A percentile compares a stretch with the other conserved stretches of the same genome.
These are phyloP conservation scores for Pseudomyrmex dendroicus DNA, from an alignment of 1,140 invertebrate species.

Conservation along the genomic window DNA sequence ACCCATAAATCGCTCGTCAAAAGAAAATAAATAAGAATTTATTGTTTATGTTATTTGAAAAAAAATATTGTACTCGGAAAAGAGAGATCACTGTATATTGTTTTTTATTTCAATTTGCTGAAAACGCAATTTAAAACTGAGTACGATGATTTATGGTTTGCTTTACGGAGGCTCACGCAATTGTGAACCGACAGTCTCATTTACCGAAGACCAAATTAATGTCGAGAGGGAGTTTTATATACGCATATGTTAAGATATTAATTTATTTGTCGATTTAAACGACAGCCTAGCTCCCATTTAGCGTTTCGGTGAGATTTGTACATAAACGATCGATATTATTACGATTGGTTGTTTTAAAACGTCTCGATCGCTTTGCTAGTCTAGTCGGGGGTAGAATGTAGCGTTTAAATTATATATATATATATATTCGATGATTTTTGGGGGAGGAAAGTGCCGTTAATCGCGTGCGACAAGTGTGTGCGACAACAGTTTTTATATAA, in stretches of 20 bases:
- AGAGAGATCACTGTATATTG: neutral
- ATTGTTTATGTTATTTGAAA: neutral
- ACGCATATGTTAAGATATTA: conserved; percentile 65
- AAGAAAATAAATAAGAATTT: neutral
- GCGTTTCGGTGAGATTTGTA: conserved; percentile 55
- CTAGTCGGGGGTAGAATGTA: conserved; percentile 76
- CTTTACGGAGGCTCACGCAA: neutral
- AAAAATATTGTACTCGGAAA: neutral
- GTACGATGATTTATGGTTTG: conserved; percentile 11
- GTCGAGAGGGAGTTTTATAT: conserved; percentile 3
- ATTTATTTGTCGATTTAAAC: conserved; percentile 68
- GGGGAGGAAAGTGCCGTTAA: conserved; percentile 35
- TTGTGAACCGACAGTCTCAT: neutral
- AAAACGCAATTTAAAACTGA: neutral
- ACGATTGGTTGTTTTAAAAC: conserved; percentile 62
- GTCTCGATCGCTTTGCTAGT: conserved; percentile 77
- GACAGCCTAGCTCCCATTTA: conserved; percentile 20
- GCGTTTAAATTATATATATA: conserved; percentile 14
- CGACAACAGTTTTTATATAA: conserved; percentile 44
- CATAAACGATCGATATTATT: conserved; percentile 54
- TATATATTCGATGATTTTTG: conserved; percentile 17
- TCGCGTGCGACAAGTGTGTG: conserved; percentile 17
- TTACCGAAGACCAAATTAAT: neutral
- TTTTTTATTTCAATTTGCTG: neutral
- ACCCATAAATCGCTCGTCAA: neutral